These are phyloP conservation scores for Andricus curvator DNA, from an alignment of 2,888 invertebrate species.

Conservation along the genomic window DNA sequence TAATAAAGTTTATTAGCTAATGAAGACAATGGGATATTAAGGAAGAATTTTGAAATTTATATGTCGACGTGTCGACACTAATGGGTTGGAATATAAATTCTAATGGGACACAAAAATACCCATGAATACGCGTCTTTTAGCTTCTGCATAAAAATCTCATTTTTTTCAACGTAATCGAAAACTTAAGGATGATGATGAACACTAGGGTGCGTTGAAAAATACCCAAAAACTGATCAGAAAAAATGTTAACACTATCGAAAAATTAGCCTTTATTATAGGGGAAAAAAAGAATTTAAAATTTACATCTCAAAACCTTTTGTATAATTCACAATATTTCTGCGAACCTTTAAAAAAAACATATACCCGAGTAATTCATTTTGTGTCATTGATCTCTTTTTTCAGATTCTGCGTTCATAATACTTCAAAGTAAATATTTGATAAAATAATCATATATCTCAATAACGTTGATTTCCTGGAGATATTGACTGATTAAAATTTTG, in stretches of 20 bases:
- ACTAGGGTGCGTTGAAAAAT: neutral
- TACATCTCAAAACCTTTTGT: too few species aligned
- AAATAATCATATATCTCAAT: neutral
- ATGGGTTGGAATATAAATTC: conserved; percentile 9
- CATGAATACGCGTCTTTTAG: neutral
- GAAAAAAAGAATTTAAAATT: neutral
- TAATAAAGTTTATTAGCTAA: neutral
- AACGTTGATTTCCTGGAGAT: neutral
- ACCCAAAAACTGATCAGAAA: neutral
- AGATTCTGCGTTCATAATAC: too few species aligned
- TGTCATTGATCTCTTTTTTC: too few species aligned
- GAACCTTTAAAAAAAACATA: too few species aligned
- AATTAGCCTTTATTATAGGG: neutral
- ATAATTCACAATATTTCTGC: too few species aligned
- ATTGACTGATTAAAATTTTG: neutral
- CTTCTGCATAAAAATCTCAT: neutral
- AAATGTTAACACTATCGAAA: neutral
- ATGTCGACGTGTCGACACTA: conserved; percentile 11
- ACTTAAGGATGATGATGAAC: neutral
- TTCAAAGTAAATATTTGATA: too few species aligned
- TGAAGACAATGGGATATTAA: neutral
- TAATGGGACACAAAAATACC: neutral
- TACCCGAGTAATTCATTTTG: too few species aligned
- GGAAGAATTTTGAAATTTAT: conserved; percentile 3
- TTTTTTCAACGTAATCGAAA: neutral